Percentiles rank a stretch among this genome's conserved stretches.
phyloP scores from a whole-genome alignment of 2,797 vertebrate species.

The Dromococcyx pavoninus region DNA sequence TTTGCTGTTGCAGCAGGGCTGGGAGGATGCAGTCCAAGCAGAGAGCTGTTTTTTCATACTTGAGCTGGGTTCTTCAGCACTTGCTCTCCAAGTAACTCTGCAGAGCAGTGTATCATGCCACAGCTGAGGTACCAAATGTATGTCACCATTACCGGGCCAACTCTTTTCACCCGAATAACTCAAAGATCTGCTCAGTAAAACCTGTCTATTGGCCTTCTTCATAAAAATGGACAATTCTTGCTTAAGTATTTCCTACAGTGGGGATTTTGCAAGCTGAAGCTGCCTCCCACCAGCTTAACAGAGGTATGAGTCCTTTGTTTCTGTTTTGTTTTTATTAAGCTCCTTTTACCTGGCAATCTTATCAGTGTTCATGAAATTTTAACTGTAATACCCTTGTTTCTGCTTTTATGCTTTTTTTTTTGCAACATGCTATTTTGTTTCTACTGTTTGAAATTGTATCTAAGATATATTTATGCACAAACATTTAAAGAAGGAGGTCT shows the following conservation, averaged over 20 bases:
- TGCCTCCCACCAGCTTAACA: background rate
- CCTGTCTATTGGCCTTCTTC: background rate
- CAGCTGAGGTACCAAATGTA: background rate
- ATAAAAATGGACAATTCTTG: background rate
- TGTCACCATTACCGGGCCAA: background rate
- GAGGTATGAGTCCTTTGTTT: background rate
- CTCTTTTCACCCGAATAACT: background rate
- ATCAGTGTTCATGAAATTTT: conserved; percentile 34
- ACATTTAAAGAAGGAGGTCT: conserved; percentile 31
- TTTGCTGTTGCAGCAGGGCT: background rate
- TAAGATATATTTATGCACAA: conserved; percentile 18
- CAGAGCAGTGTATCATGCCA: background rate
- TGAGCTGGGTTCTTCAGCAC: background rate
- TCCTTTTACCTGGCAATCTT: background rate
- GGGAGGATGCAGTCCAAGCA: background rate
- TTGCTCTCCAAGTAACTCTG: background rate
- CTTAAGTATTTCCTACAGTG: background rate
- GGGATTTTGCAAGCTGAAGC: background rate
- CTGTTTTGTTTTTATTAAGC: conserved; percentile 12
- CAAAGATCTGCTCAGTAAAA: background rate
- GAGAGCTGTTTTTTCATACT: background rate
- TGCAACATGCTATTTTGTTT: conserved; percentile 47
- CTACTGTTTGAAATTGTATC: conserved; percentile 28
- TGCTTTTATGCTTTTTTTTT: conserved; percentile 41
- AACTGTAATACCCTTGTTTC: conserved; percentile 43